Percentiles rank a stretch among this genome's conserved stretches.
Evolutionary conservation across 2,113 vertebrate species (phyloP).

Genomic region (Lamprotornis superbus): DNA sequence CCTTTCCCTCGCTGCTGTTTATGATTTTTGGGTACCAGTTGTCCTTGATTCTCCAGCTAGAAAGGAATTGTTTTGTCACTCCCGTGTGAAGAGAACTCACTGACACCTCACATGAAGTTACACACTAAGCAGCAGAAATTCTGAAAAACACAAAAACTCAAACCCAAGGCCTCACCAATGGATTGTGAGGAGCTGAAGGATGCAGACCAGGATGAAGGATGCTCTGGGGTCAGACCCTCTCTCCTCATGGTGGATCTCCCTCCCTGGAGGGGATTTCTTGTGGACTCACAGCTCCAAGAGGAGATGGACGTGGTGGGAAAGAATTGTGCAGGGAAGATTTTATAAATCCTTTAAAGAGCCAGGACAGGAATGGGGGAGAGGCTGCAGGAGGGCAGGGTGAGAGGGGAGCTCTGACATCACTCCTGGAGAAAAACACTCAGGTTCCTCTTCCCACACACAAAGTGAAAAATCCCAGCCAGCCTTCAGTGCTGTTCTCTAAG

Average conservation of each 20-base stretch:
- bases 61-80: no score
- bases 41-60: no score
- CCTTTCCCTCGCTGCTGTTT: no score
- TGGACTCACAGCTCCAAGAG: background rate
- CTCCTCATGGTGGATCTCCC: background rate
- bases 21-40: no score
- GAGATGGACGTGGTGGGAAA: background rate
- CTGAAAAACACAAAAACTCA: no score
- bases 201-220: background rate
- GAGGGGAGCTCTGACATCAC: rapidly evolving
- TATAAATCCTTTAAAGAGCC: no score
- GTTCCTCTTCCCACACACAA: background rate
- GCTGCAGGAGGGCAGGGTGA: background rate
- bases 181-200: background rate
- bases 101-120: no score
- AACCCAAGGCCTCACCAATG: background rate
- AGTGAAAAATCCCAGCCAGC: background rate
- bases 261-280: background rate
- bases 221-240: background rate
- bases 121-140: no score
- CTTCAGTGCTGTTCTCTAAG: background rate
- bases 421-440: rapidly evolving
- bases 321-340: background rate
- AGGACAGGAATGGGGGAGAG: background rate
- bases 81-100: no score